phyloP scores from a whole-genome alignment of 2,113 vertebrate genomes.

The Suricata suricatta region DNA sequence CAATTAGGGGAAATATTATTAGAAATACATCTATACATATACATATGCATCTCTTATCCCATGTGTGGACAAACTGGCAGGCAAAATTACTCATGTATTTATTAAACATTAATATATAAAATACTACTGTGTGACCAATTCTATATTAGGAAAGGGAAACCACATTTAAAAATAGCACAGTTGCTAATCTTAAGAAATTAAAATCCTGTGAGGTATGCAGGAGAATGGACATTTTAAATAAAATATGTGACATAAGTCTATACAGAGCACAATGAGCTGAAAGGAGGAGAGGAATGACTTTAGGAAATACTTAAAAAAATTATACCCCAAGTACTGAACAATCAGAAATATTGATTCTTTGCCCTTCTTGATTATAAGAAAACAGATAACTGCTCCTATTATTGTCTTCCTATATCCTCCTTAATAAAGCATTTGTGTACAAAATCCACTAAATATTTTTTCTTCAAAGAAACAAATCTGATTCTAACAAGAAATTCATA shows the following conservation, averaged over 20 bases:
- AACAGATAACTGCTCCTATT: not conserved
- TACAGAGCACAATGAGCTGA: not conserved
- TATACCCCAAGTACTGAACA: not conserved
- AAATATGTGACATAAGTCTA: not conserved
- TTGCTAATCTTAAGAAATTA: not conserved
- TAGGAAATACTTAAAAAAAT: not conserved
- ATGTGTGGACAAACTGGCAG: not conserved
- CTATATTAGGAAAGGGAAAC: not conserved
- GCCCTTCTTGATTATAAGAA: not conserved
- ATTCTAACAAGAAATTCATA: not conserved
- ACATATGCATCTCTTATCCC: not conserved
- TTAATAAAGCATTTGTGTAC: not conserved
- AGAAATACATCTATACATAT: not conserved
- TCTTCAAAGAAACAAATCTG: constrained; percentile 8
- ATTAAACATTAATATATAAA: not conserved
- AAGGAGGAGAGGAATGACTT: not conserved
- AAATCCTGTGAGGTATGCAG: not conserved
- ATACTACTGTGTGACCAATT: not conserved
- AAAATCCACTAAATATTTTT: not conserved
- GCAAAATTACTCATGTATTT: constrained; percentile 21
- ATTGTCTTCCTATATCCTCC: not conserved
- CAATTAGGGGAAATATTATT: not conserved
- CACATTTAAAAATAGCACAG: not conserved
- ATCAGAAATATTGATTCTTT: not conserved
- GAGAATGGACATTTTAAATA: not conserved